Evolutionary conservation across 1,140 invertebrate species (phyloP), one percentile per base, ranked within the genome.

Genomic region (Drosophila funebris): DNA sequence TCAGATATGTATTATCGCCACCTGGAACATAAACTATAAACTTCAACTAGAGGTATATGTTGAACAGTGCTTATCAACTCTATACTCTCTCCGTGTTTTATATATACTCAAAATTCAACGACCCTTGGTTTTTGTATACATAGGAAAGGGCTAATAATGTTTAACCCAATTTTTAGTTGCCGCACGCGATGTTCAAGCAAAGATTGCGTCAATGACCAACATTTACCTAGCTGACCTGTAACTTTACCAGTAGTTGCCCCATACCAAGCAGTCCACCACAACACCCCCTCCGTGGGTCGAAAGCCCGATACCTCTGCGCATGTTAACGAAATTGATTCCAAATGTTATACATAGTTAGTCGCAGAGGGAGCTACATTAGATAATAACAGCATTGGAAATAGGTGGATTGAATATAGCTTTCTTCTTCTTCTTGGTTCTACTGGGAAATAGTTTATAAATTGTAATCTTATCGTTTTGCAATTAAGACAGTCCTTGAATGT

Each of bases 181-280:
- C 72, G 81, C 80, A 83, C 80, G 80, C 80, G 81, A 83, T 83
- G 72, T 85, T 81, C 80, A 37, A 46, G 53, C 31, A 80, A 48
- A 79, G 76, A 82, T 74, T 82, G 78, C 57, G 63, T 36, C 78
- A 73, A 69, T 76, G 74, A 53, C 64, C 75, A 70, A 62, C 72
- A 64, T 70, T 77, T 80, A 29, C 56, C 60, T 53, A 41, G 66
- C 41, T 57, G 20, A 57, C 16, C 48, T 56, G 41, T 60, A 39
- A 54, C 75, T 72, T 60, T 57, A 73, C n/a, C n/a, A n/a, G n/a
- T n/a, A n/a, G n/a, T n/a, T n/a, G n/a, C n/a, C n/a, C n/a, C 54
- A 36, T 27, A 9, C 4, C 44, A 46, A 27, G 9, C 16, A 16
- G 41, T 54, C 11, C 8, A 2, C 48, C 39, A 33, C 31, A 0